phyloP scores from a whole-genome alignment of 2,888 invertebrate species.

The Drosophila melanosoma region DNA sequence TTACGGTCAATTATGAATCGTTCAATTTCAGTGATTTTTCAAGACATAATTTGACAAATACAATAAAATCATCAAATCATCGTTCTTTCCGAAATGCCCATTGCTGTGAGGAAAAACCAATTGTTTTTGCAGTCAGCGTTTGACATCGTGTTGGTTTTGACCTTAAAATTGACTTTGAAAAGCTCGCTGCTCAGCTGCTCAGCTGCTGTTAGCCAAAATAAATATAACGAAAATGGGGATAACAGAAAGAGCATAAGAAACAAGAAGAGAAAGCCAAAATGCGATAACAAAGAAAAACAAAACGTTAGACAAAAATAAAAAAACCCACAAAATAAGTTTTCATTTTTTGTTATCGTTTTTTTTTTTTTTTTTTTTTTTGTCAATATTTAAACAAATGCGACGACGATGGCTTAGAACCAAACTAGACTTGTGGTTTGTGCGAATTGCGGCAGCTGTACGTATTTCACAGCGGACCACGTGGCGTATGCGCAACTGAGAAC shows the following conservation, averaged over 20 bases:
- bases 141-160: slow-evolving; percentile 34
- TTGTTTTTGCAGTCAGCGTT: background rate
- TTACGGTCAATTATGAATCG: background rate
- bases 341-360: too few relatives aligned
- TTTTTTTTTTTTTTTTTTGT: slow-evolving; percentile 35
- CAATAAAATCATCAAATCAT: background rate
- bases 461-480: slow-evolving; percentile 28
- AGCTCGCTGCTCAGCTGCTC: slow-evolving; percentile 2
- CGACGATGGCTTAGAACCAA: slow-evolving; percentile 14
- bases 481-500: slow-evolving; percentile 44
- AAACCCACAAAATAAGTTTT: slow-evolving; percentile 21
- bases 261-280: slow-evolving; percentile 22
- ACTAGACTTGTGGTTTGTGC: slow-evolving; percentile 11
- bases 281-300: slow-evolving; percentile 10
- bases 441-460: slow-evolving; percentile 17
- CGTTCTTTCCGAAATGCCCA: slow-evolving; percentile 3
- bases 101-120: slow-evolving; percentile 8
- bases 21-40: background rate
- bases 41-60: background rate
- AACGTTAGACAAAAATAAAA: slow-evolving; percentile 35
- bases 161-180: slow-evolving; percentile 41
- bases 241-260: background rate
- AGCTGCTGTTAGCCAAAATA: slow-evolving; percentile 12
- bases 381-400: slow-evolving; percentile 68
- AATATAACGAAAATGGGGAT: background rate